phyloP scores from a whole-genome alignment of 2,888 invertebrate genomes.

The Tipula vernalis region DNA sequence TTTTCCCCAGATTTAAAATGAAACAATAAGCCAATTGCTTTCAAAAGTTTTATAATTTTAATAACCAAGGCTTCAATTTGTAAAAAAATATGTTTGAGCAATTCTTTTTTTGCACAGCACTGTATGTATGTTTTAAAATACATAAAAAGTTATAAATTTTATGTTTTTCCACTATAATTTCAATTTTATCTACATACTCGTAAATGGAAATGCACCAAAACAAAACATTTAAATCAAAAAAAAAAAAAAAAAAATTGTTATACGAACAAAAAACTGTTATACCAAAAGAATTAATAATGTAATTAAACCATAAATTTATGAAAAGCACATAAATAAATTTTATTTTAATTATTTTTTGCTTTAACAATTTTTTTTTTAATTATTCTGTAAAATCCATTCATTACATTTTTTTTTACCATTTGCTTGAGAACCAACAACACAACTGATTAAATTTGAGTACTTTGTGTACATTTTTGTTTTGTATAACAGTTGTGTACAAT shows the following conservation, averaged over 20 bases:
- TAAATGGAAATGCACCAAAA: too few species aligned
- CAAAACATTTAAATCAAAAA: neutral
- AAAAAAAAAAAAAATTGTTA: too few species aligned
- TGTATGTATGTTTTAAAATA: too few species aligned
- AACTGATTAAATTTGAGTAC: neutral
- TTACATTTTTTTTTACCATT: neutral
- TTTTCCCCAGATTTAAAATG: too few species aligned
- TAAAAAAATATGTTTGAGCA: too few species aligned
- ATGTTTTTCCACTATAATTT: too few species aligned
- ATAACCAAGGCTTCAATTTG: too few species aligned
- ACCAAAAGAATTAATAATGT: neutral
- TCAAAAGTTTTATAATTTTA: too few species aligned
- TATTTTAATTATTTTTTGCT: neutral
- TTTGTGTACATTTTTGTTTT: neutral
- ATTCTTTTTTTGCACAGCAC: too few species aligned
- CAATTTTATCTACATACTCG: too few species aligned
- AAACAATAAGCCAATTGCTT: too few species aligned
- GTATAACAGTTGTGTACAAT: neutral
- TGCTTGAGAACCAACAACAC: neutral
- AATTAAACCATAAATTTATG: neutral
- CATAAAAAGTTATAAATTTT: too few species aligned
- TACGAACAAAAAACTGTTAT: neutral
- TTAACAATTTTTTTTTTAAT: neutral
- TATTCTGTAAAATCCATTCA: neutral
- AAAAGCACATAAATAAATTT: neutral